Evolutionary conservation across 2,888 invertebrate species (phyloP).

Genomic region (Agrotis puta): DNA sequence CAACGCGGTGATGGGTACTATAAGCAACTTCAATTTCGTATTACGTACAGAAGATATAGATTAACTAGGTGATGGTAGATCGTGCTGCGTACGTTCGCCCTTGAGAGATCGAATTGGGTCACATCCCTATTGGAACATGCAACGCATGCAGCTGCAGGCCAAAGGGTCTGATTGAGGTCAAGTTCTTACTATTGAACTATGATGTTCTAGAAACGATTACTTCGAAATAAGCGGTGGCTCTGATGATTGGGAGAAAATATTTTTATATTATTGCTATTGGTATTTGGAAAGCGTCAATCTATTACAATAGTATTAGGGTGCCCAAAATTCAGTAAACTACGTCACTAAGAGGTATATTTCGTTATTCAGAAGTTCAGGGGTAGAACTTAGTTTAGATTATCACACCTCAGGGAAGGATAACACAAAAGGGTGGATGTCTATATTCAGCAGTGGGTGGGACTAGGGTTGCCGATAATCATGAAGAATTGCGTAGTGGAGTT

Average conservation of each 20-base stretch:
- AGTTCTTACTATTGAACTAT: conserved; percentile 63
- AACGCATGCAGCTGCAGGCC: conserved; percentile 67
- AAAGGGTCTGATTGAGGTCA: conserved; percentile 61
- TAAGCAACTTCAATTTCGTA: neutral
- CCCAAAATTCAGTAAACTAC: too few species aligned
- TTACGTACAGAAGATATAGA: neutral
- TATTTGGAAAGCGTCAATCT: neutral
- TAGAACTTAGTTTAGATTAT: too few species aligned
- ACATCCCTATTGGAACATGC: conserved; percentile 74
- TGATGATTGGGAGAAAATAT: neutral
- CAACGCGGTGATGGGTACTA: neutral
- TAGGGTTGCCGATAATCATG: too few species aligned
- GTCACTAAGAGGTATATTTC: too few species aligned
- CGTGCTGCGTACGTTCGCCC: conserved; percentile 62
- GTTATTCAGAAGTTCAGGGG: too few species aligned
- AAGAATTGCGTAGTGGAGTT: too few species aligned
- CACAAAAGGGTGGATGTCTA: too few species aligned
- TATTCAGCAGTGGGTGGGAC: too few species aligned
- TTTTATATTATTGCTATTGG: neutral
- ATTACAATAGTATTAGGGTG: too few species aligned
- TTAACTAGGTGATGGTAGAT: conserved; percentile 32
- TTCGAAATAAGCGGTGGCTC: neutral
- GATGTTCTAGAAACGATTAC: conserved; percentile 35
- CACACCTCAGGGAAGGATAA: too few species aligned
- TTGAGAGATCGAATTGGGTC: conserved; percentile 70